A percentile compares a stretch with the other conserved stretches of the same genome.
Evolutionary conservation across 2,888 invertebrate genomes (phyloP).

Genomic region (Drosophila atripex): DNA sequence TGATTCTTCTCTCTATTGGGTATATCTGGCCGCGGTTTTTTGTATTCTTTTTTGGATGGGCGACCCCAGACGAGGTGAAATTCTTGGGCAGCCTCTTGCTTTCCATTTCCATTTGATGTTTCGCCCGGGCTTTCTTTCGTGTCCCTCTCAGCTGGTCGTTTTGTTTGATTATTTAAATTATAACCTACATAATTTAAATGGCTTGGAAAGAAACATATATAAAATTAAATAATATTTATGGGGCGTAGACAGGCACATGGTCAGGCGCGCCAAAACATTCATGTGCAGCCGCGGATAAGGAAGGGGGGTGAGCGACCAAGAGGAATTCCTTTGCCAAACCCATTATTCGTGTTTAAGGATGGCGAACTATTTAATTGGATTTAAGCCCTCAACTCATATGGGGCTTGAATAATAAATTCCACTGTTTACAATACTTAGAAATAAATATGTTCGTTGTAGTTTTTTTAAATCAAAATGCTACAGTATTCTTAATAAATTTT

Average conservation of each 20-base stretch:
- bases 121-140: slow-evolving; percentile 7
- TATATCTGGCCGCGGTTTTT: slow-evolving; percentile 9
- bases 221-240: slow-evolving; percentile 76
- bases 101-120: slow-evolving; percentile 46
- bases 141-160: slow-evolving; percentile 12
- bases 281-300: slow-evolving; percentile 5
- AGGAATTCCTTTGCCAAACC: slow-evolving; percentile 12
- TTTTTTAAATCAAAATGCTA: too few relatives aligned
- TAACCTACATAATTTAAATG: slow-evolving; percentile 78
- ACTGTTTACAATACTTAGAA: too few relatives aligned
- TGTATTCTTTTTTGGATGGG: slow-evolving; percentile 44
- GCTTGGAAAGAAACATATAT: slow-evolving; percentile 66
- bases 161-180: slow-evolving; percentile 69
- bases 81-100: slow-evolving; percentile 64
- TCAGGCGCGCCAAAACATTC: slow-evolving; percentile 56
- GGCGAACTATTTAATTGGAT: slow-evolving; percentile 12
- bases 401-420: not conserved
- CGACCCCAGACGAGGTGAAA: slow-evolving; percentile 77
- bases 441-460: too few relatives aligned
- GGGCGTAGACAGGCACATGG: slow-evolving; percentile 75
- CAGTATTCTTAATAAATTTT: not conserved
- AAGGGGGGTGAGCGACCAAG: slow-evolving; percentile 10
- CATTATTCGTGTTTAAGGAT: slow-evolving; percentile 21
- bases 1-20: not conserved
- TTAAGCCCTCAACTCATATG: not conserved